Evolutionary conservation across 92 coral and sea anemone species (phyloP).

Genomic region (Actinernus sp.): DNA sequence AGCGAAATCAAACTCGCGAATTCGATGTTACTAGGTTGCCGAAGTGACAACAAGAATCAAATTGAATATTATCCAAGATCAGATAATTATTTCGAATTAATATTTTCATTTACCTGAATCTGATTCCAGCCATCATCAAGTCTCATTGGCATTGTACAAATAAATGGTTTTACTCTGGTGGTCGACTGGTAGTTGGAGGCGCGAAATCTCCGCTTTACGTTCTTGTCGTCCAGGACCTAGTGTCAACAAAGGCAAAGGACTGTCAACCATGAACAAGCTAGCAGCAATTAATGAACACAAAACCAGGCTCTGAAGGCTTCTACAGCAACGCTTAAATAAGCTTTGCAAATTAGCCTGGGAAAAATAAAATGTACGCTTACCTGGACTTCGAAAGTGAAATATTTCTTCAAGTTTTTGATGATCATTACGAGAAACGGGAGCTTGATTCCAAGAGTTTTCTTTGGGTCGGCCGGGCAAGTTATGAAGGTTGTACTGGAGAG

Average conservation of each 20-base stretch:
- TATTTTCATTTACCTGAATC: constrained; percentile 79
- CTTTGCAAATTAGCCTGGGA: too few species aligned
- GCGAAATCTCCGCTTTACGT: constrained; percentile 94
- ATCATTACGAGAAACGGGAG: constrained; percentile 99
- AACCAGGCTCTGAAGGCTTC: too few species aligned
- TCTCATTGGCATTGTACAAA: constrained; percentile 99
- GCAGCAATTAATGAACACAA: too few species aligned
- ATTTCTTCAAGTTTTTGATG: constrained; percentile 97
- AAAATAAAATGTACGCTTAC: too few species aligned
- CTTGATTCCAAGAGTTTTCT: constrained; percentile 98
- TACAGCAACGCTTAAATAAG: too few species aligned
- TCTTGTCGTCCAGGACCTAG: constrained; percentile 99
- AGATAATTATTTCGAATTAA: background rate
- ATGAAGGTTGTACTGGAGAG: constrained; percentile 90
- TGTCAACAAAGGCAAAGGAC: constrained; percentile 88
- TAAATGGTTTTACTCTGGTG: constrained; percentile 97
- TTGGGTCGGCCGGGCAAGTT: constrained; percentile 91
- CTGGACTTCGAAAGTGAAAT: constrained; percentile 99
- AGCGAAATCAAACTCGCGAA: too few species aligned
- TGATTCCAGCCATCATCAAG: constrained; percentile 99
- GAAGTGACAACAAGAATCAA: background rate
- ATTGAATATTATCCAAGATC: background rate
- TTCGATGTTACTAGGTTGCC: too few species aligned
- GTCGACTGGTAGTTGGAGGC: constrained; percentile 99
- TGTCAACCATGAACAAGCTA: background rate